These are phyloP conservation scores for Nomia melanderi DNA, from an alignment of 1,140 invertebrate genomes.

Conservation along the genomic window DNA sequence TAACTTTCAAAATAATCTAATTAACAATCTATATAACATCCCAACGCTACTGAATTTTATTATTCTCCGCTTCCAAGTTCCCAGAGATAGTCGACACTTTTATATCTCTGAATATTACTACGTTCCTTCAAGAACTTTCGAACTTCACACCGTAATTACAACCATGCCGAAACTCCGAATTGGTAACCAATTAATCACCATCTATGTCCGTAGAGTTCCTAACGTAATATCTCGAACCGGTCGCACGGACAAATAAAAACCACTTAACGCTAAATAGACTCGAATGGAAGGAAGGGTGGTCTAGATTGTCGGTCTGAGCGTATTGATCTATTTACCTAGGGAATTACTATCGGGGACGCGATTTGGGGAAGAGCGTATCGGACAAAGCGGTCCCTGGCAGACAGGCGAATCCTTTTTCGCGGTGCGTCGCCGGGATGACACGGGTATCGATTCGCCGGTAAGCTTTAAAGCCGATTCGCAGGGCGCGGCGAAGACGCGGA, in stretches of 20 bases:
- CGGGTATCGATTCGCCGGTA: constrained; percentile 53
- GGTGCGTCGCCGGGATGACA: constrained; percentile 21
- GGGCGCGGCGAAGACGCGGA: constrained; percentile 35
- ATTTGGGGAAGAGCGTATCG: neutral
- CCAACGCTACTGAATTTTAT: too few relatives aligned
- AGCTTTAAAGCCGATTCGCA: constrained; percentile 59
- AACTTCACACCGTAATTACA: too few relatives aligned
- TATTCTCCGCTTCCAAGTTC: too few relatives aligned
- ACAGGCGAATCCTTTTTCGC: constrained; percentile 22
- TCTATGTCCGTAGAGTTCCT: too few relatives aligned
- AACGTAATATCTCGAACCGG: too few relatives aligned
- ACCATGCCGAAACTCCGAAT: too few relatives aligned
- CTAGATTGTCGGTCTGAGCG: neutral
- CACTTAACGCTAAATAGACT: neutral
- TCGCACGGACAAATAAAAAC: constrained; percentile 3
- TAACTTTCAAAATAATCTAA: too few relatives aligned
- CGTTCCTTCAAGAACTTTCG: too few relatives aligned
- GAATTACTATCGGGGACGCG: constrained; percentile 2
- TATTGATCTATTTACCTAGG: neutral
- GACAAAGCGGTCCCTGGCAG: neutral
- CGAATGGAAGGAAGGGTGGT: neutral
- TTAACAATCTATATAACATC: too few relatives aligned
- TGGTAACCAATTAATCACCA: too few relatives aligned
- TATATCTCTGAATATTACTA: too few relatives aligned
- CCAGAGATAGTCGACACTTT: too few relatives aligned